A percentile compares a stretch with the other conserved stretches of the same genome.
Conservation (phyloP, 2,888 invertebrate genomes). For the Lasioglossum zephyrum region DNA sequence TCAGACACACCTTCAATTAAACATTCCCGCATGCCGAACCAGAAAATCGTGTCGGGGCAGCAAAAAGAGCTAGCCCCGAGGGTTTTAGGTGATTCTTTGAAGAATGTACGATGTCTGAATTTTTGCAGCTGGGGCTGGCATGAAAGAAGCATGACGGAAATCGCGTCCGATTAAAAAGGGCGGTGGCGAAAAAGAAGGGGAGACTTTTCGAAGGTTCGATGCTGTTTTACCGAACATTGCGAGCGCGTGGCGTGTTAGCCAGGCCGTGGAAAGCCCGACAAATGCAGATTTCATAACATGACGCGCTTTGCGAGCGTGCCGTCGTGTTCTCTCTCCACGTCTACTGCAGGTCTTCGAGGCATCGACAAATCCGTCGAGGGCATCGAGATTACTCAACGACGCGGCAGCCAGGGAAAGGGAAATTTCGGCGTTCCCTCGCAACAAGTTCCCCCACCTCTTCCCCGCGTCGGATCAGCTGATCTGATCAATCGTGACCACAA, state of each 20-base stretch:
- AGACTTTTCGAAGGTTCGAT: background rate
- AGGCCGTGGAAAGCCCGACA: conserved; percentile 51
- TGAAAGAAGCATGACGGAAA: background rate
- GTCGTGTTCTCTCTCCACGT: conserved; percentile 24
- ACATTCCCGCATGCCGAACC: no score
- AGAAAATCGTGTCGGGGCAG: background rate
- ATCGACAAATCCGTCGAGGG: conserved; percentile 18
- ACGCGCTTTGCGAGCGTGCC: conserved; percentile 44
- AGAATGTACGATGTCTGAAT: background rate
- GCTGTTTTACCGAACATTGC: background rate
- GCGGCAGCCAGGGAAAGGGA: background rate
- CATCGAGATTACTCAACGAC: conserved; percentile 1
- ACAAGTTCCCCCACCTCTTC: background rate
- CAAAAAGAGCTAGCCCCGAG: background rate
- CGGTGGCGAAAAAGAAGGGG: background rate
- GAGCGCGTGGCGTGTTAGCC: background rate
- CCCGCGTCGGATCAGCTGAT: background rate
- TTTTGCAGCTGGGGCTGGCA: background rate
- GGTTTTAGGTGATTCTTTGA: background rate
- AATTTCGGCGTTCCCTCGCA: conserved; percentile 34
- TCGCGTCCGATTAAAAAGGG: background rate
- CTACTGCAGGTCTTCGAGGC: conserved; percentile 55
- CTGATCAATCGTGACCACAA: background rate
- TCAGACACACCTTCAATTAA: background rate
- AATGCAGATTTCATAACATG: conserved; percentile 63